A percentile compares a stretch with the other conserved stretches of the same genome.
phyloP scores from a whole-genome alignment of 2,888 invertebrate genomes.

The Eristalis tenax region DNA sequence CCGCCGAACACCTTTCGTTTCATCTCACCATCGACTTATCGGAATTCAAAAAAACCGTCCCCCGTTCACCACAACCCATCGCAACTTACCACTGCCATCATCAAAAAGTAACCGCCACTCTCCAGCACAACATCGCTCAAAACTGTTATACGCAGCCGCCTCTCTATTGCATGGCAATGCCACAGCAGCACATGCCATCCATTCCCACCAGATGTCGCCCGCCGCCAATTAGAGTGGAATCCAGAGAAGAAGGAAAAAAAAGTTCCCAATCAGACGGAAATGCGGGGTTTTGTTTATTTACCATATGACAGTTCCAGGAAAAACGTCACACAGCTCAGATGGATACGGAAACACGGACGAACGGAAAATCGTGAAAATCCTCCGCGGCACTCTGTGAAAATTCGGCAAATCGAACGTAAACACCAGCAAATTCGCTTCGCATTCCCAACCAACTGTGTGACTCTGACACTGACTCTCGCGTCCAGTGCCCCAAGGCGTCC shows the following conservation, averaged over 20 bases:
- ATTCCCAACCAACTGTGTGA: slow-evolving; percentile 7
- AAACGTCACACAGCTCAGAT: slow-evolving; percentile 79
- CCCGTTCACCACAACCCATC: background rate
- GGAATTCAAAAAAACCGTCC: background rate
- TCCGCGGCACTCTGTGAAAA: slow-evolving; percentile 62
- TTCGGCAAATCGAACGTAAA: slow-evolving; percentile 45
- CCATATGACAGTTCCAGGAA: slow-evolving; percentile 79
- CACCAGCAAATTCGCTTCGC: background rate
- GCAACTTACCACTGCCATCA: background rate
- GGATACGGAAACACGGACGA: slow-evolving; percentile 73
- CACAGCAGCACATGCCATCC: background rate
- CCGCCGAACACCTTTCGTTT: too few relatives aligned
- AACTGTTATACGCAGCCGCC: slow-evolving; percentile 54
- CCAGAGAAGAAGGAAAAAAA: background rate
- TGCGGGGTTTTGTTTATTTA: slow-evolving; percentile 76
- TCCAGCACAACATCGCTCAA: background rate
- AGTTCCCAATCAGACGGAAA: slow-evolving; percentile 65
- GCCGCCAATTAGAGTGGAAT: background rate
- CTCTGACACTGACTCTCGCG: background rate
- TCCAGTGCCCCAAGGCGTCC: background rate
- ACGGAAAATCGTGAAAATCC: slow-evolving; percentile 67
- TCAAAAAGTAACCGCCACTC: slow-evolving; percentile 35
- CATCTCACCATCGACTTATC: too few relatives aligned
- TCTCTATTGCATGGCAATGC: slow-evolving; percentile 49
- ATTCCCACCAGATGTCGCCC: slow-evolving; percentile 48